Percentiles rank a stretch among this genome's conserved stretches.
Evolutionary conservation across 2,888 invertebrate species (phyloP).

Genomic region (Cremastinae sp.): DNA sequence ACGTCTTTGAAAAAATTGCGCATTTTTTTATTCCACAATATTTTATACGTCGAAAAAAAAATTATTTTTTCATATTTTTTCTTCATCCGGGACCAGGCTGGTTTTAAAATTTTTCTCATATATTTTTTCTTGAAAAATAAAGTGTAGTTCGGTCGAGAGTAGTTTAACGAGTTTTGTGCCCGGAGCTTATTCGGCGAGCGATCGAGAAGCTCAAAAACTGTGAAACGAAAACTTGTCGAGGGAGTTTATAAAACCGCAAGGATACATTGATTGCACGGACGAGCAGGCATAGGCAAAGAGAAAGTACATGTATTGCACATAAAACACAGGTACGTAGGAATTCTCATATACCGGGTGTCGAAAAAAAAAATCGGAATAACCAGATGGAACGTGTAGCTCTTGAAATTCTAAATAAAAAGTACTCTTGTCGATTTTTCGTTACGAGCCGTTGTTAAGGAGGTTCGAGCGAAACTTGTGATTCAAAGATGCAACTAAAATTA

Average conservation of each 20-base stretch:
- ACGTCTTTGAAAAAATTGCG: too few relatives aligned
- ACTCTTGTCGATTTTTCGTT: too few relatives aligned
- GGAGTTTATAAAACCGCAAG: slow-evolving; percentile 36
- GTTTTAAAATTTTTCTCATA: too few relatives aligned
- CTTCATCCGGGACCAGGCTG: too few relatives aligned
- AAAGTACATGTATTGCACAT: slow-evolving; percentile 53
- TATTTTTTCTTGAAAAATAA: slow-evolving; percentile 8
- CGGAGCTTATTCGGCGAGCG: slow-evolving; percentile 36
- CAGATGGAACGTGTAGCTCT: too few relatives aligned
- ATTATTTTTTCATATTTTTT: neutral
- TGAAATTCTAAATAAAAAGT: too few relatives aligned
- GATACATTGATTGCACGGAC: slow-evolving; percentile 18
- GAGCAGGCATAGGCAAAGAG: slow-evolving; percentile 61
- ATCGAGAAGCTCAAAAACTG: slow-evolving; percentile 31
- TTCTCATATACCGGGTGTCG: too few relatives aligned
- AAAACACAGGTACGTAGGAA: slow-evolving; percentile 4
- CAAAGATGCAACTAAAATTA: too few relatives aligned
- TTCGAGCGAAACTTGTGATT: too few relatives aligned
- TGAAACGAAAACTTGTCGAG: slow-evolving; percentile 37
- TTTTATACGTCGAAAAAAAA: neutral
- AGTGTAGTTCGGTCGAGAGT: slow-evolving; percentile 12
- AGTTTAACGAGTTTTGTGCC: slow-evolving; percentile 46
- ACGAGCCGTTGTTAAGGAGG: too few relatives aligned
- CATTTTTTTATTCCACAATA: too few relatives aligned
- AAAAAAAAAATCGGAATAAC: too few relatives aligned